These are phyloP conservation scores for Ochropleura leucogaster DNA, from an alignment of 2,888 invertebrate genomes.

Conservation along the genomic window DNA sequence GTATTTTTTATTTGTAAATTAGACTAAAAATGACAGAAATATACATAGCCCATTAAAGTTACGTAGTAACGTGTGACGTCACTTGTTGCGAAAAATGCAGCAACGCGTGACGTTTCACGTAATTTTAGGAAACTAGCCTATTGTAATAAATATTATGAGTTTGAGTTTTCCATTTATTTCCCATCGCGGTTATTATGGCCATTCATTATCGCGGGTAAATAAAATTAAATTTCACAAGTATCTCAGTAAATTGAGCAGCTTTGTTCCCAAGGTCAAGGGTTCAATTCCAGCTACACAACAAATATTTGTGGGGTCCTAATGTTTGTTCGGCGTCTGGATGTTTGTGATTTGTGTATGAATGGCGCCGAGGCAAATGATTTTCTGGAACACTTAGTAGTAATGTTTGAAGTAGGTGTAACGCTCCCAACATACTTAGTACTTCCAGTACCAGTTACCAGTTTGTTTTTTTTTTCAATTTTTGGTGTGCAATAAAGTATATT, in stretches of 20 bases:
- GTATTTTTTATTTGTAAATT: too few relatives aligned
- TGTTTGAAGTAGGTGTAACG: background rate
- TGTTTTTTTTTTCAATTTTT: too few relatives aligned
- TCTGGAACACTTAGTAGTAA: background rate
- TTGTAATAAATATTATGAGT: constrained; percentile 16
- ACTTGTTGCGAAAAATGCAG: too few relatives aligned
- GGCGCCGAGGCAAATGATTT: constrained; percentile 16
- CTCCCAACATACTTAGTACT: background rate
- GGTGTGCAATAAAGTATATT: too few relatives aligned
- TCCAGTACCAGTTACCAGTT: too few relatives aligned
- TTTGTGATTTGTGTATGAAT: constrained; percentile 30
- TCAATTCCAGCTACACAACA: constrained; percentile 31
- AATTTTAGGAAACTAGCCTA: too few relatives aligned
- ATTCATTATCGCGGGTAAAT: constrained; percentile 28
- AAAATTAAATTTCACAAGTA: constrained; percentile 17
- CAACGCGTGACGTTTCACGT: too few relatives aligned
- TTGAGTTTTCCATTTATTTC: constrained; percentile 14
- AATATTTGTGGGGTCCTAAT: constrained; percentile 39
- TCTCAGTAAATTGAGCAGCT: constrained; percentile 27
- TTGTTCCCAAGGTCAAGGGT: constrained; percentile 29
- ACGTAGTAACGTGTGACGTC: too few relatives aligned
- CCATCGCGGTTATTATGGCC: constrained; percentile 10
- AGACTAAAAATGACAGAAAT: too few relatives aligned
- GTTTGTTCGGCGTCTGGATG: constrained; percentile 39
- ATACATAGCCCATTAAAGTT: too few relatives aligned